phyloP scores from a whole-genome alignment of 30 jellyfish, hydroid and myxozoan species.

The Aurelia sp. region DNA sequence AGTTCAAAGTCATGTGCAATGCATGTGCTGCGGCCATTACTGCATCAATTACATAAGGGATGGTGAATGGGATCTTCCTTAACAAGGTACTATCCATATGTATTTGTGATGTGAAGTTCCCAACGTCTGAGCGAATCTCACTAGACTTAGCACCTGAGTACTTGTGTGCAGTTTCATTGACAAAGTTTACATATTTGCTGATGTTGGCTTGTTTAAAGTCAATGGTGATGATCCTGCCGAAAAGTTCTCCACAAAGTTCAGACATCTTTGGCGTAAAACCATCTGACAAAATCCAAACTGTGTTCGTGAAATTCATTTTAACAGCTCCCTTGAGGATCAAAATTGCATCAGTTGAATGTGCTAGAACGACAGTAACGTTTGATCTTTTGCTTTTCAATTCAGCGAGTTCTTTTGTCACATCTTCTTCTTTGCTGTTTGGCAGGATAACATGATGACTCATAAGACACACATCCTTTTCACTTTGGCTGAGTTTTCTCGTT shows the following conservation, averaged over 20 bases:
- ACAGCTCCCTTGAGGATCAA: conserved; percentile 7
- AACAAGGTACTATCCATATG: neutral
- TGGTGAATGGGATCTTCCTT: conserved; percentile 6
- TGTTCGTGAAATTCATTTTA: conserved; percentile 6
- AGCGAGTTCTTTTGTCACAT: conserved; percentile 11
- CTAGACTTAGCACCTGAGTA: neutral
- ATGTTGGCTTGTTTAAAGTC: neutral
- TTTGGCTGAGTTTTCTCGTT: neutral
- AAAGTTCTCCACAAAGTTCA: conserved; percentile 1
- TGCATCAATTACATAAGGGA: conserved; percentile 82
- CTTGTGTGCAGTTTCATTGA: neutral
- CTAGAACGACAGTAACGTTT: conserved; percentile 35
- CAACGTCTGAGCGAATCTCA: neutral
- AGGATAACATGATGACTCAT: conserved; percentile 5
- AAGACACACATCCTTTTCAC: conserved; percentile 11
- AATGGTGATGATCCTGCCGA: conserved; percentile 16
- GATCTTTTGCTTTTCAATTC: conserved; percentile 1
- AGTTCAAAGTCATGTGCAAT: conserved; percentile 27
- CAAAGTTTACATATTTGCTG: conserved; percentile 1
- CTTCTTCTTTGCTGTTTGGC: neutral
- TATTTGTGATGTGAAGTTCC: neutral
- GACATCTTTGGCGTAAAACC: neutral
- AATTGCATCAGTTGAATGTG: conserved; percentile 33
- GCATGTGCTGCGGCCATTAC: conserved; percentile 82
- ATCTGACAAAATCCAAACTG: conserved; percentile 57